Base-by-base conservation (phyloP, 2,113 vertebrate genomes). In the Pao palembangensis region DNA sequence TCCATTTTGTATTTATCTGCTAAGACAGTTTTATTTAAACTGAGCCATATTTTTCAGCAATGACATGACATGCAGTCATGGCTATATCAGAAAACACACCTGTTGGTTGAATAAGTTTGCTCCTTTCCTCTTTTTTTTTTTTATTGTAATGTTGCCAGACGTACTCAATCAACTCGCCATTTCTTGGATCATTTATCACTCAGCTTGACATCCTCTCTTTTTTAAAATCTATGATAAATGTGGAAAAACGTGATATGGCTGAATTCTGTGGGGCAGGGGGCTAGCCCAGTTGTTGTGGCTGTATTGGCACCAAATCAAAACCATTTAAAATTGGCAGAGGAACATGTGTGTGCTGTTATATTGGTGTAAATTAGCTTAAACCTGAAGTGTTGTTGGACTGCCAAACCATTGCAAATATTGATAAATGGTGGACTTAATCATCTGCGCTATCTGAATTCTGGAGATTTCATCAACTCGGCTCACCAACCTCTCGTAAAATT, bases 201-300 rank as follows among this genome's bases (percentile, higher is more conserved):
- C 62, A 56, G 66, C 63, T 63, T 58, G 57, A 50, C 12, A n/a
- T 51, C 58, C 18, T 64, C 48, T 50, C 75, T 77, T 57, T 79
- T 81, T 93, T 93, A 64, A 66, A 76, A 74, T 71, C 67, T 72
- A 91, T 84, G 92, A 94, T 76, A 91, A 93, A 77, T 93, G 91
- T 21, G 92, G 90, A 91, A 90, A 83, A 93, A 93, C 23, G 58
- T 65, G 70, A 64, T 55, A 50, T 31, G 23, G 18, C 69, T 91
- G 64, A 82, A 93, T 51, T 93, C 90, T 25, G 91, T 92, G 63
- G 92, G 92, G 76, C 68, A 60, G 64, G 72, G 72, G 28, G 28
- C 28, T 31, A 6, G 28, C 28, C 5, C 8, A 31, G 6, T 31
- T 31, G 5, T 31, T 38, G 11, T 38, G 11, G 10, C 8, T 38